Evolutionary conservation across 1,140 invertebrate genomes (phyloP).

Genomic region (Dinothrombium tinctorium): DNA sequence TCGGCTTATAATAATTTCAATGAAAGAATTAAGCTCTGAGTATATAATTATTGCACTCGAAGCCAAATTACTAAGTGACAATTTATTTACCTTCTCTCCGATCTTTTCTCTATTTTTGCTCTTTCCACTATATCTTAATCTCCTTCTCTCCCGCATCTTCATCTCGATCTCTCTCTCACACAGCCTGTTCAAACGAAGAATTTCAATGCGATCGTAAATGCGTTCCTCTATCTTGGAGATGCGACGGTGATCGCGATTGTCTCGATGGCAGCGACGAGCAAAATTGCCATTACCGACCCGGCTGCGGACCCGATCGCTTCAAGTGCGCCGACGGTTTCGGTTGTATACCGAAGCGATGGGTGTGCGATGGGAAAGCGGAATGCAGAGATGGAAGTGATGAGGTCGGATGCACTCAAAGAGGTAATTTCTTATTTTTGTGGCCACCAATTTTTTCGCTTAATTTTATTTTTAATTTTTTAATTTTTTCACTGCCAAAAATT

Average conservation of each 20-base stretch:
- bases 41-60: neutral
- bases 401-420: slow-evolving; percentile 10
- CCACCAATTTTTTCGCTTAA: too few relatives aligned
- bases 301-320: slow-evolving; percentile 13
- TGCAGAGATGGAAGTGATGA: slow-evolving; percentile 15
- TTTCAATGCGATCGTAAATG: slow-evolving; percentile 28
- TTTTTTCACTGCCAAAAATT: too few relatives aligned
- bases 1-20: too few relatives aligned
- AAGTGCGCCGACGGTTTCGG: slow-evolving; percentile 11
- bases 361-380: slow-evolving; percentile 15
- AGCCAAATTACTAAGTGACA: neutral
- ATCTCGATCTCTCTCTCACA: neutral
- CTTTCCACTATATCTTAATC: neutral
- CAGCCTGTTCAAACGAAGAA: slow-evolving; percentile 13
- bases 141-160: neutral
- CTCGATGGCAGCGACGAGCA: slow-evolving; percentile 21
- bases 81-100: neutral
- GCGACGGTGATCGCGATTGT: slow-evolving; percentile 15
- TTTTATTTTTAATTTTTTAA: too few relatives aligned
- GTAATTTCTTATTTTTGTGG: neutral
- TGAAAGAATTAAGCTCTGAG: too few relatives aligned
- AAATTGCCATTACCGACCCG: slow-evolving; percentile 28
- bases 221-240: slow-evolving; percentile 27
- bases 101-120: neutral
- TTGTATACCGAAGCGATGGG: slow-evolving; percentile 9